Conservation (phyloP, 37 sponge, comb jelly and placozoan genomes). For the Dysidea cf. avara region DNA sequence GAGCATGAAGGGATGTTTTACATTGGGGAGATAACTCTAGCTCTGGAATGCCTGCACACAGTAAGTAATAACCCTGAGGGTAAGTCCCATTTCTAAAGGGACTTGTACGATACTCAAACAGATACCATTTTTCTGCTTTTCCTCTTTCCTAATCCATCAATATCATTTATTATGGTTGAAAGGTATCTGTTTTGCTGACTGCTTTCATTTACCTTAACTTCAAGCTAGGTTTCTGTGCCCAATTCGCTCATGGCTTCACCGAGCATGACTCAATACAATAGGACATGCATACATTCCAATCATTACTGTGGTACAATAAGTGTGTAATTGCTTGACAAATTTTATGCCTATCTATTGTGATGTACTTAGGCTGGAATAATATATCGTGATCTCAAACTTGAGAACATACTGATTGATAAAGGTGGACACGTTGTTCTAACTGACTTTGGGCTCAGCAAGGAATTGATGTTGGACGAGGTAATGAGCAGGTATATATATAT, state of each 20-base stretch:
- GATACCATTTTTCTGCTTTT: too few relatives aligned
- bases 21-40: slow-evolving; percentile 85
- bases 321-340: too few relatives aligned
- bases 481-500: slow-evolving; percentile 7
- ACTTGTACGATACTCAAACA: neutral
- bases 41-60: slow-evolving; percentile 86
- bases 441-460: slow-evolving; percentile 96
- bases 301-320: too few relatives aligned
- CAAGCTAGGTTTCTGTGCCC: neutral
- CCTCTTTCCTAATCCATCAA: too few relatives aligned
- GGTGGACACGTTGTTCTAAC: slow-evolving; percentile 94
- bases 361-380: slow-evolving; percentile 85
- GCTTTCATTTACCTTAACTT: too few relatives aligned
- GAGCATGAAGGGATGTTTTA: slow-evolving; percentile 81
- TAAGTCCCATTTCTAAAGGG: too few relatives aligned
- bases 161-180: too few relatives aligned
- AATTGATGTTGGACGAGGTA: slow-evolving; percentile 67
- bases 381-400: slow-evolving; percentile 94
- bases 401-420: slow-evolving; percentile 90
- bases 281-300: too few relatives aligned
- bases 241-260: too few relatives aligned
- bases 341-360: too few relatives aligned
- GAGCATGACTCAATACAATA: too few relatives aligned
- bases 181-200: too few relatives aligned
- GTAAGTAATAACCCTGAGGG: slow-evolving; percentile 59